phyloP scores from a whole-genome alignment of 2,888 invertebrate species.

The Cyrtodaria siliqua region DNA sequence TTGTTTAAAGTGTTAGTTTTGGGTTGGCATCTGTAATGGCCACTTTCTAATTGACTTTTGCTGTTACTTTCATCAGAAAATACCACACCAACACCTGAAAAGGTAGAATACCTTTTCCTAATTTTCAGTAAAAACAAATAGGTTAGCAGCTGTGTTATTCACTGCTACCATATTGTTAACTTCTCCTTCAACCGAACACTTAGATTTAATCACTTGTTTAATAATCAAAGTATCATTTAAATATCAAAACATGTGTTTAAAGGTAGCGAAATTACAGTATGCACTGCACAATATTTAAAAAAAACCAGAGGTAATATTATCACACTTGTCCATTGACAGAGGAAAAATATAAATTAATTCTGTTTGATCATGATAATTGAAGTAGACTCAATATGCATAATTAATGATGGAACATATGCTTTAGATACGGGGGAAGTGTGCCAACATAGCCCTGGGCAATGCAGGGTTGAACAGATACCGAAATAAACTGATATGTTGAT shows the following conservation, averaged over 20 bases:
- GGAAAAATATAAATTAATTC: conserved; percentile 54
- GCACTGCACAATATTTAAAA: conserved; percentile 6
- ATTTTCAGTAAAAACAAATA: too few species aligned
- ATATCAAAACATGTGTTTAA: conserved; percentile 39
- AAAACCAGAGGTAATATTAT: conserved; percentile 32
- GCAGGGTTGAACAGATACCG: conserved; percentile 4
- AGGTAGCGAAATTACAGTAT: conserved; percentile 20
- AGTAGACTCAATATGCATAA: conserved; percentile 47
- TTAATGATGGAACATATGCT: conserved; percentile 59
- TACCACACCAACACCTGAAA: too few species aligned
- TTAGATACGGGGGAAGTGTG: conserved; percentile 19
- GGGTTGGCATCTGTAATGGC: too few species aligned
- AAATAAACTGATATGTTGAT: conserved; percentile 11
- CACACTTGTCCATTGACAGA: conserved; percentile 43
- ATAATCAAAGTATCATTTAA: conserved; percentile 34
- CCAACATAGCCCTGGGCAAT: conserved; percentile 8
- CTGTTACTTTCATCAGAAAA: too few species aligned
- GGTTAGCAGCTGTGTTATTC: too few species aligned
- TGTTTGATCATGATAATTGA: conserved; percentile 52
- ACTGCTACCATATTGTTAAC: too few species aligned
- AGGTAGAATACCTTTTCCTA: too few species aligned
- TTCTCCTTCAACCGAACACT: not conserved
- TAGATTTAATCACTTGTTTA: conserved; percentile 19
- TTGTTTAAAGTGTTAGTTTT: too few species aligned
- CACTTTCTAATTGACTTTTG: too few species aligned